These are phyloP conservation scores for human (Homo sapiens) DNA, from an alignment of 2,113 vertebrate species.

Conservation along the genomic window GRCh38 chr16:78172501-78173000, in stretches of 20 bases:
- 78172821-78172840: slow-evolving; percentile 56
- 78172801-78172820: slow-evolving; percentile 71
- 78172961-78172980: slow-evolving; percentile 18
- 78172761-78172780: slow-evolving; percentile 42
- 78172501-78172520: slow-evolving; percentile 49
- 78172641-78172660: slow-evolving; percentile 39
- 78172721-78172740: slow-evolving; percentile 29
- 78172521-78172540: neutral
- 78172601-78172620: neutral
- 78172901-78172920: slow-evolving; percentile 48
- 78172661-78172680: slow-evolving; percentile 43
- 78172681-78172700: slow-evolving; percentile 51
- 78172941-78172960: slow-evolving; percentile 57
- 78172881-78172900: slow-evolving; percentile 33
- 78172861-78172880: slow-evolving; percentile 36
- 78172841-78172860: slow-evolving; percentile 59
- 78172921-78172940: slow-evolving; percentile 23
- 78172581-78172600: neutral
- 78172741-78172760: slow-evolving; percentile 38
- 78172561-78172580: slow-evolving; percentile 25
- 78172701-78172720: slow-evolving; percentile 1
- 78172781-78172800: slow-evolving; percentile 27
- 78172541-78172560: neutral
- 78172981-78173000: neutral
- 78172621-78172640: slow-evolving; percentile 26